These are phyloP conservation scores for Nycteola revayana DNA, from an alignment of 2,888 invertebrate genomes.

Conservation along the genomic window DNA sequence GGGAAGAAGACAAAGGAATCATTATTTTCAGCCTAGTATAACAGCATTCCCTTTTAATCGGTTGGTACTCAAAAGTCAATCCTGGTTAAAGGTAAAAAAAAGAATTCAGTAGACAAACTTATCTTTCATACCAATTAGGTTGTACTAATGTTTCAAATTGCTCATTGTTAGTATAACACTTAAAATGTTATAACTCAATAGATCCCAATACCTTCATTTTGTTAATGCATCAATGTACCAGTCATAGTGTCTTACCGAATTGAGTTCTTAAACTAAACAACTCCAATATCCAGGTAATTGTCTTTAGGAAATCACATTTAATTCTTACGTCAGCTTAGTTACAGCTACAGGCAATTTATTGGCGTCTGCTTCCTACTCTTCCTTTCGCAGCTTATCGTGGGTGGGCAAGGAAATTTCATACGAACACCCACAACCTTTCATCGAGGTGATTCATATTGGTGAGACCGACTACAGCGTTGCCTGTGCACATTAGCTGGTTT, in stretches of 20 bases:
- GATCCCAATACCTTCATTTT: too few relatives aligned
- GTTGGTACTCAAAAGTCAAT: too few relatives aligned
- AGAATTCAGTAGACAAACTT: too few relatives aligned
- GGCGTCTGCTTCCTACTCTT: conserved; percentile 39
- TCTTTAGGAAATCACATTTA: conserved; percentile 24
- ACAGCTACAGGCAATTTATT: conserved; percentile 26
- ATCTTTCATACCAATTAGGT: too few relatives aligned
- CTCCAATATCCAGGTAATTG: conserved; percentile 6
- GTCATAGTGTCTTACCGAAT: background rate
- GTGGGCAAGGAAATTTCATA: conserved; percentile 70
- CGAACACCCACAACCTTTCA: conserved; percentile 71
- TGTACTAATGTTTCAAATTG: too few relatives aligned
- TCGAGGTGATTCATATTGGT: conserved; percentile 67
- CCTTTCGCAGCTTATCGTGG: conserved; percentile 49
- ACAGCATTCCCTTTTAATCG: too few relatives aligned
- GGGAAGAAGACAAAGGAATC: too few relatives aligned
- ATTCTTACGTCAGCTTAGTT: conserved; percentile 23
- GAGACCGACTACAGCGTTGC: conserved; percentile 38
- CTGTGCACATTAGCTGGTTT: conserved; percentile 46
- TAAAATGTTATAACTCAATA: too few relatives aligned
- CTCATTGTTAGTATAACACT: too few relatives aligned
- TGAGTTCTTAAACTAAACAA: background rate
- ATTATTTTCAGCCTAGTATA: too few relatives aligned
- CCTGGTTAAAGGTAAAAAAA: too few relatives aligned
- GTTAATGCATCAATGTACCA: too few relatives aligned